Evolutionary conservation across 2,888 invertebrate species (phyloP), one percentile per base, ranked within the genome.

Genomic region (Agrotis puta): DNA sequence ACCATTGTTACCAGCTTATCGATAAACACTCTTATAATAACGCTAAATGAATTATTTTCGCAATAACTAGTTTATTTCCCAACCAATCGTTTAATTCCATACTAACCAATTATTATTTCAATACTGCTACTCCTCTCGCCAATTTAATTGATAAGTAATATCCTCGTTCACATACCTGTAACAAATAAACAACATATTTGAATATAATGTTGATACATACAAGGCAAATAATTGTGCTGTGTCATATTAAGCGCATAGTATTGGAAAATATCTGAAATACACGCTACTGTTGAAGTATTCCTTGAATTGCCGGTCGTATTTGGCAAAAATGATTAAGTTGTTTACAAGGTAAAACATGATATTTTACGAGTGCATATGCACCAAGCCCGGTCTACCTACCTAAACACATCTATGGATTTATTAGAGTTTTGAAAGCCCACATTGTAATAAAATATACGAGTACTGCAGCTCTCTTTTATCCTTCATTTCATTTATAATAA

Each of bases 1-100:
- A 61, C 73, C 63, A 85, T 83, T 87, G 85, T 85, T 80, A 78
- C 76, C 65, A 62, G 64, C 59, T 75, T 58, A 71, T 51, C 63
- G 54, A 81, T 82, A 82, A 82, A 79, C 70, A 75, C 57, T 76
- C 81, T 45, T 68, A 67, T 70, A 62, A 70, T 67, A 69, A 64
- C 20, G 33, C 33, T 70, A 33, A 54, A 54, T 20, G 3, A 61
- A 54, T 47, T 14, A 14, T 54, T 39, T 63, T 74, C 54, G 50
- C 9, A 27, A 58, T 16, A 0, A 59, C 22, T 22, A 54, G 33
- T 56, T 43, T 7, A 13, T n/a, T n/a, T 24, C 9, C 14, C 5
- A 13, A 2, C 27, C 13, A 24, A n/a, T 48, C 48, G 39, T 11
- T 3, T 11, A 27, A 58, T 53, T 1, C 6, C 16, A 50, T 72